Conservation (phyloP, 2,888 invertebrate genomes). For the Julus scanicus region DNA sequence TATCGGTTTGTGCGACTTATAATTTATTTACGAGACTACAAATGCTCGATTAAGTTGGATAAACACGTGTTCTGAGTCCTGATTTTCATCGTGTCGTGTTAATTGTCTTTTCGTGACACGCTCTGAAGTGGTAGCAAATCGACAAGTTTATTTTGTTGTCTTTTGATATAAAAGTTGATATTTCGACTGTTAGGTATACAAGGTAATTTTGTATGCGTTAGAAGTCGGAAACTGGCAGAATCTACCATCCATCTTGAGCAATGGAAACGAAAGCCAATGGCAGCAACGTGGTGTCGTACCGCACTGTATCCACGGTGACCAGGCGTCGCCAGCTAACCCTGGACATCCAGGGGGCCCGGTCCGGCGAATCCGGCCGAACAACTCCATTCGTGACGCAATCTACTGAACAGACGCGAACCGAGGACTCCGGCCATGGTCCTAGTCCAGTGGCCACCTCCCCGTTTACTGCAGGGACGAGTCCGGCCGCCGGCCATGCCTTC, state of each 20-base stretch:
- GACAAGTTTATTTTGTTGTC: too few species aligned
- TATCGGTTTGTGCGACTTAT: too few species aligned
- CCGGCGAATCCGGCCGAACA: neutral
- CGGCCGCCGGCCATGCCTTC: neutral
- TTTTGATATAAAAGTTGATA: too few species aligned
- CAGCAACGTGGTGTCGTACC: neutral
- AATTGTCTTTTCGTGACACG: too few species aligned
- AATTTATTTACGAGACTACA: too few species aligned
- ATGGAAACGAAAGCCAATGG: constrained; percentile 17
- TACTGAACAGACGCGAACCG: neutral
- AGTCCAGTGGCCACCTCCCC: neutral
- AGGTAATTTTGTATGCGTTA: too few species aligned
- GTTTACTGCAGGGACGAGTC: neutral
- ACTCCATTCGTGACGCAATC: neutral
- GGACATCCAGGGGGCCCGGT: constrained; percentile 48
- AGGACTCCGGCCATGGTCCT: neutral
- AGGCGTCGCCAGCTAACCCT: constrained; percentile 35
- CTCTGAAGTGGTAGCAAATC: too few species aligned
- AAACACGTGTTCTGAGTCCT: too few species aligned
- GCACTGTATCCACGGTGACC: constrained; percentile 47
- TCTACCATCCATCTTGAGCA: neutral
- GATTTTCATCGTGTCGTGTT: too few species aligned
- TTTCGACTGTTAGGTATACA: too few species aligned
- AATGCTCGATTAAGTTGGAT: too few species aligned
- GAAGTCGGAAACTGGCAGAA: too few species aligned